These are phyloP conservation scores for Percina caprodes DNA, from an alignment of 2,113 vertebrate species.

Conservation along the genomic window DNA sequence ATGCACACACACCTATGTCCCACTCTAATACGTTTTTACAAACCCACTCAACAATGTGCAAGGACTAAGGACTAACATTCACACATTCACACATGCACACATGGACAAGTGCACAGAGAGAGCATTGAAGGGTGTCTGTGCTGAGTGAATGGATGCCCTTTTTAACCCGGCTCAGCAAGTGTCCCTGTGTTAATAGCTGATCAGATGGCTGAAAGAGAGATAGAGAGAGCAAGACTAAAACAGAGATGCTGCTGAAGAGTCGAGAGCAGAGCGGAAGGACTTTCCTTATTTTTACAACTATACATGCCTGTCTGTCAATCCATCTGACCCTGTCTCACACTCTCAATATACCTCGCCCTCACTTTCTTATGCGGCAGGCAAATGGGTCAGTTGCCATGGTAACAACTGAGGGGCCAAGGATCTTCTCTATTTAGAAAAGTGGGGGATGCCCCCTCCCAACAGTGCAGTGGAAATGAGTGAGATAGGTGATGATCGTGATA, in stretches of 20 bases:
- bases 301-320: conserved; percentile 85
- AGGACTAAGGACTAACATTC: conserved; percentile 13
- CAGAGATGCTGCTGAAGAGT: conserved; percentile 37
- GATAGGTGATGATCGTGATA: background rate
- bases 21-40: conserved; percentile 80
- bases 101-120: conserved; percentile 40
- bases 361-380: conserved; percentile 85
- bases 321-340: conserved; percentile 87
- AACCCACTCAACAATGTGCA: conserved; percentile 64
- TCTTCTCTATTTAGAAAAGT: conserved; percentile 94
- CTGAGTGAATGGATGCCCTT: conserved; percentile 93
- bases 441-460: conserved; percentile 80
- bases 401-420: conserved; percentile 94
- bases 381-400: conserved; percentile 96
- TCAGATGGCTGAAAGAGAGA: conserved; percentile 90
- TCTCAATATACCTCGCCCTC: conserved; percentile 57
- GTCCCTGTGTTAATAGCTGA: conserved; percentile 94
- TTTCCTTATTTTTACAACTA: conserved; percentile 86
- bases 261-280: conserved; percentile 20
- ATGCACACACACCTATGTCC: conserved; percentile 45
- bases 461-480: background rate
- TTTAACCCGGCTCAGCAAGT: conserved; percentile 95
- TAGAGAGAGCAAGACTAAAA: conserved; percentile 16
- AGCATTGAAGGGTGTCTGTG: conserved; percentile 64
- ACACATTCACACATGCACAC: conserved; percentile 40